These are phyloP conservation scores for Amphipyra berbera DNA, from an alignment of 2,888 invertebrate species.

Conservation along the genomic window DNA sequence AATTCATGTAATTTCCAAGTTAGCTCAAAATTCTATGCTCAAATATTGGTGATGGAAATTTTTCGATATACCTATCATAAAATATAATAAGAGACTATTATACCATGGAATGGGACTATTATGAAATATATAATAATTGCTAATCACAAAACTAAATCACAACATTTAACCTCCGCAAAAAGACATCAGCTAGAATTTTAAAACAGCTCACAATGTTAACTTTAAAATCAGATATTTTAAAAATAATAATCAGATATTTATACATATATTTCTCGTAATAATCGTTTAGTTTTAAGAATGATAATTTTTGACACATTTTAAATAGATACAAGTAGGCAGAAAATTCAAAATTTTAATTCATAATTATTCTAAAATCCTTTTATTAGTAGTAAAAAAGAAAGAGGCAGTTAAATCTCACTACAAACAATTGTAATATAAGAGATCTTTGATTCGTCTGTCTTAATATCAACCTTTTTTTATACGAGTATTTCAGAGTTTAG, in stretches of 20 bases:
- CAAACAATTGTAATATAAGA: conserved; percentile 22
- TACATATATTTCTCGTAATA: not conserved
- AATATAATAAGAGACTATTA: conserved; percentile 27
- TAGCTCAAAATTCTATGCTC: conserved; percentile 59
- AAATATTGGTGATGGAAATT: conserved; percentile 44
- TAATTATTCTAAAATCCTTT: conserved; percentile 12
- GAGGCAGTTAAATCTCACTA: conserved; percentile 4
- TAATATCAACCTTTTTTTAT: no score
- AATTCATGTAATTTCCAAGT: conserved; percentile 20
- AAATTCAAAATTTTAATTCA: not conserved
- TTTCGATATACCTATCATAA: conserved; percentile 15
- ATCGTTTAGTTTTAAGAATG: not conserved
- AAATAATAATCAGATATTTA: not conserved
- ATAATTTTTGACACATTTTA: conserved; percentile 15
- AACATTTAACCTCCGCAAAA: conserved; percentile 3
- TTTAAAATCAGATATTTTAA: not conserved
- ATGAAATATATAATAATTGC: conserved; percentile 9
- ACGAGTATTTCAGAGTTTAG: conserved; percentile 28
- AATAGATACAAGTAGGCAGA: not conserved
- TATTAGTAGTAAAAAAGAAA: conserved; percentile 3
- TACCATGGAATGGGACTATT: conserved; percentile 28
- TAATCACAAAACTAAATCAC: conserved; percentile 25
- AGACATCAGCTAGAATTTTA: not conserved
- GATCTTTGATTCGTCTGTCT: conserved; percentile 5
- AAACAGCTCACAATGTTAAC: no score